A percentile compares a stretch with the other conserved stretches of the same genome.
These are phyloP conservation scores for Trichacis sp. DNA, from an alignment of 2,888 invertebrate species.

Conservation along the genomic window DNA sequence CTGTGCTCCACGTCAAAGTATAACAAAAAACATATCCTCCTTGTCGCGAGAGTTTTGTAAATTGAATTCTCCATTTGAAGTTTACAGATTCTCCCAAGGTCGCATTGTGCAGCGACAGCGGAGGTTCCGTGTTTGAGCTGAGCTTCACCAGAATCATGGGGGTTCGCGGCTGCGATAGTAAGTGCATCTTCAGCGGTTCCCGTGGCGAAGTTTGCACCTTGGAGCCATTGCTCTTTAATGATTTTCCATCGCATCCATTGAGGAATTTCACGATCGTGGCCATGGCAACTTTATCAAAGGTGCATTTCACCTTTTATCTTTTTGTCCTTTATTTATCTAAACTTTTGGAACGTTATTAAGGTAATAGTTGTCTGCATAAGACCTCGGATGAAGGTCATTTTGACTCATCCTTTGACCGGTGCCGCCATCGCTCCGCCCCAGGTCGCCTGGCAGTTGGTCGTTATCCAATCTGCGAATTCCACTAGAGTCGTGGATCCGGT, in stretches of 20 bases:
- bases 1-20: conserved; percentile 81
- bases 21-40: not conserved
- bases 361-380: conserved; percentile 83
- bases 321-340: not conserved
- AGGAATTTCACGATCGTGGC: conserved; percentile 86
- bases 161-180: conserved; percentile 88
- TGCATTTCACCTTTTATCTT: conserved; percentile 68
- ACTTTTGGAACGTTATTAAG: conserved; percentile 62
- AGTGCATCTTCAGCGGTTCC: conserved; percentile 96
- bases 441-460: conserved; percentile 92
- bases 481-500: conserved; percentile 84
- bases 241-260: conserved; percentile 75
- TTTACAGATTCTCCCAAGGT: conserved; percentile 81
- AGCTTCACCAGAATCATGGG: conserved; percentile 90
- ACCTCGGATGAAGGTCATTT: conserved; percentile 82
- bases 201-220: conserved; percentile 91
- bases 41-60: not conserved
- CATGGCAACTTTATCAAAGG: conserved; percentile 93
- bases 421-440: conserved; percentile 84
- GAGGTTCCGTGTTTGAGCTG: conserved; percentile 95
- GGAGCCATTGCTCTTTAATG: conserved; percentile 76
- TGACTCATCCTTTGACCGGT: conserved; percentile 81
- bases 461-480: conserved; percentile 80
- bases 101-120: conserved; percentile 89
- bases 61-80: conserved; percentile 56